Evolutionary conservation across 2,113 vertebrate genomes (phyloP), one percentile per base, ranked within the genome.

Genomic region (Columba janthina): DNA sequence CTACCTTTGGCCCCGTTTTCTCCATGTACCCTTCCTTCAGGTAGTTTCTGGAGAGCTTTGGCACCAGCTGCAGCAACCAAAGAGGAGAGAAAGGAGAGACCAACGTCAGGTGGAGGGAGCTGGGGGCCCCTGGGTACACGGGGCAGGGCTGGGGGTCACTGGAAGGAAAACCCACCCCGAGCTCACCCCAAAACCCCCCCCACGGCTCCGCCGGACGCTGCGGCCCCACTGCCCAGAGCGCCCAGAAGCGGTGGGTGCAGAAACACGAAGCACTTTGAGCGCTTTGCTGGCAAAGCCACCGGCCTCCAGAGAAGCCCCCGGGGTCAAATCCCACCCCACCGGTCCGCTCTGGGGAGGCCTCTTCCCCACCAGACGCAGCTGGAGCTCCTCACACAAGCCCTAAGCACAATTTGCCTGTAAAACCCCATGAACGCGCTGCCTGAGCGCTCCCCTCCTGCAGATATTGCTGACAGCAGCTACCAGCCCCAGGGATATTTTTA

Each of bases 41-140:
- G 96, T 99, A 99, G 97, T 99, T 99, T 82, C 99, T 97, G 53
- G 99, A 99, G 78, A 99, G 98, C 98, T 99, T 99, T 60, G 99
- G 99, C 88, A 99, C 99, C 98, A 99, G 98, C 99, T 97, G 90
- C 65, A 90, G 44, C 26, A 91, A 54, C 5, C 56, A 0, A 38
- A 36, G 56, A 60, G 62, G 71, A 62, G 13, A 88, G 79, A 93
- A 38, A 42, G 50, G 48, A 89, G 61, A 78, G 53, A 65, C 26
- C 51, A 50, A 17, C 0, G 9, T 97, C 34, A 97, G 75, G 15
- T 1, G 24, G 73, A 44, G 31, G 57, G 38, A 20, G 26, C 22
- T 15, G n/a, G 26, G 56, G 3, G 11, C 10, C 15, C 19, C 51
- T 2, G 6, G 32, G 9, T 1, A 0, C 3, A 4, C 5, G 4